Evolutionary conservation across 2,113 vertebrate genomes (phyloP).

Genomic region (Lepisosteus oculatus): DNA sequence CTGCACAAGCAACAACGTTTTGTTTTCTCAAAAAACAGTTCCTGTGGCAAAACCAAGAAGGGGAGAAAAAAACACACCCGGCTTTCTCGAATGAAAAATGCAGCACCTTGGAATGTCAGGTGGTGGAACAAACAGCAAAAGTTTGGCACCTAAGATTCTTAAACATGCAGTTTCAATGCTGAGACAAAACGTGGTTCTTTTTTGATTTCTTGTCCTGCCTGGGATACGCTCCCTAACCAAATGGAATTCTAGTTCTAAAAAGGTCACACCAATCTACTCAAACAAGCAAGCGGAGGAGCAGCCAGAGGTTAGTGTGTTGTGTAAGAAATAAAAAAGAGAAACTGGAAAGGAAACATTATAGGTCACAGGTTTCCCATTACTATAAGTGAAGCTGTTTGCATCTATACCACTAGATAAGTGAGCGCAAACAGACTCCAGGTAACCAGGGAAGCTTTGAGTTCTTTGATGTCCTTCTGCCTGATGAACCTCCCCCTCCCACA

Average conservation of each 20-base stretch:
- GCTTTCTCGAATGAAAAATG: too few species aligned
- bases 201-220: background rate
- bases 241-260: background rate
- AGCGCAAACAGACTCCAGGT: background rate
- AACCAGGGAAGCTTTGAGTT: background rate
- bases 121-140: too few species aligned
- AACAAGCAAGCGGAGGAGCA: slow-evolving; percentile 38
- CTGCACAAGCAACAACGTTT: too few species aligned
- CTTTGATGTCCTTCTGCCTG: background rate
- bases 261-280: slow-evolving; percentile 24
- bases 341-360: background rate
- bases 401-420: background rate
- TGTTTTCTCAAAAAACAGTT: too few species aligned
- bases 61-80: too few species aligned
- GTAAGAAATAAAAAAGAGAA: slow-evolving; percentile 8
- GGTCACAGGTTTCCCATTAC: slow-evolving; percentile 2
- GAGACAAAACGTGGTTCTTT: background rate
- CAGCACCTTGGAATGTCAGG: too few species aligned
- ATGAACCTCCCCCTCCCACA: background rate
- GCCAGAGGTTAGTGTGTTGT: slow-evolving; percentile 59
- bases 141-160: too few species aligned
- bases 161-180: too few species aligned
- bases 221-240: background rate
- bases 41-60: too few species aligned
- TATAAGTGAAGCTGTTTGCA: background rate